A percentile compares a stretch with the other conserved stretches of the same genome.
These are phyloP conservation scores for Brachypodius melanocephalos DNA, from an alignment of 2,113 vertebrate species.

Conservation along the genomic window DNA sequence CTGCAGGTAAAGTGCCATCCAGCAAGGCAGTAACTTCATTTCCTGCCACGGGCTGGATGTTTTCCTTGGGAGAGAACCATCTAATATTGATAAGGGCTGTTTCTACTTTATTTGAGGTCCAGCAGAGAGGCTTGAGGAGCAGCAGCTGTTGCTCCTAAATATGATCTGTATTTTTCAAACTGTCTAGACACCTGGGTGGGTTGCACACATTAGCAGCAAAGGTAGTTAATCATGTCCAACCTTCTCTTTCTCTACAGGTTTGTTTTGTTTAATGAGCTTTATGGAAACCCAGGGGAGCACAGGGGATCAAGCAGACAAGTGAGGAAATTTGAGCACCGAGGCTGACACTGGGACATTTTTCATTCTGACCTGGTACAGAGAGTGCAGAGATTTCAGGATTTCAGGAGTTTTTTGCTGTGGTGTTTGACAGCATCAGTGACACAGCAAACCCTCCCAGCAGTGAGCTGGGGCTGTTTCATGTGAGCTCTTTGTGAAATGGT, in stretches of 20 bases:
- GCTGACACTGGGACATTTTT: background rate
- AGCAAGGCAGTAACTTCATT: background rate
- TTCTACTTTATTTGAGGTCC: background rate
- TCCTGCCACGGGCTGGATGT: background rate
- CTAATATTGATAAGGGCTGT: background rate
- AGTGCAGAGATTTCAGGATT: background rate
- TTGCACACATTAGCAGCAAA: background rate
- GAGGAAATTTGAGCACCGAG: background rate
- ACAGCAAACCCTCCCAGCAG: background rate
- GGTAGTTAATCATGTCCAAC: constrained; percentile 18
- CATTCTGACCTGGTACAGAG: background rate
- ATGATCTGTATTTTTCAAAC: constrained; percentile 39
- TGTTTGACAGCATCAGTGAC: background rate
- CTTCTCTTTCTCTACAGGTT: background rate
- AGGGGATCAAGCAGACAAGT: background rate
- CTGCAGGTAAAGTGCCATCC: background rate
- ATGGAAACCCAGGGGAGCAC: background rate
- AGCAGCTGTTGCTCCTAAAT: constrained; percentile 14
- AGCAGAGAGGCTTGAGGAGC: background rate
- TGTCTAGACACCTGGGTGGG: constrained; percentile 56
- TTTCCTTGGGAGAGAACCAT: background rate
- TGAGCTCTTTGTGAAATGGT: background rate
- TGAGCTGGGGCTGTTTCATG: background rate
- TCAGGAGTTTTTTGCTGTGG: background rate
- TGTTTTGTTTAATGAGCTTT: background rate